Base-by-base conservation (phyloP, 2,888 invertebrate species). In the Dynastes hyllus region DNA sequence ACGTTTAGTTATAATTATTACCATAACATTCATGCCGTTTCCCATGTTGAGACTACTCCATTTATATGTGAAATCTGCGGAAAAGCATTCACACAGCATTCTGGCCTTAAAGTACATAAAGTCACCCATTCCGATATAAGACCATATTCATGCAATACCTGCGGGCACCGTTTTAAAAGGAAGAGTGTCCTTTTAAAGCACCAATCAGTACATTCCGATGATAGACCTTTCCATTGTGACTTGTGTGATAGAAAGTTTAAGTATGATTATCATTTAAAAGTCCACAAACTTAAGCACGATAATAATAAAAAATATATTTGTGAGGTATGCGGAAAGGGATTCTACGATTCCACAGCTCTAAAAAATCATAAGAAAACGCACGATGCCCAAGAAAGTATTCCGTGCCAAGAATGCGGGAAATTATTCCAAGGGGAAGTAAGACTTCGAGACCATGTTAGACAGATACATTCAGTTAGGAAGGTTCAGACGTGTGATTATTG, bases 401-500 rank as follows among this genome's bases (percentile, higher is more conserved):
- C 53, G 5, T 53, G 53, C 3, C 53, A n/a, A 13, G 13, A 9
- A 32, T 70, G 69, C 51, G 51, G 51, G 9, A 70, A 70, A 51
- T 9, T 51, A 6, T 70, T 70, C 27, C 51, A 22, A 11, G 45
- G 11, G 1, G 27, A 70, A 2, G 3, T 50, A 13, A 50, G 27
- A 51, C 22, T 70, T 22, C 16, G 22, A 11, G 29, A 29, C 4
- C 69, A 70, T 50, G 50, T 51, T 11, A 27, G 53, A n/a, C 16
- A 27, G 22, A 9, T 29, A 11, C 69, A 70, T 51, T 50, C 50
- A 11, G 51, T 13, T 1, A 11, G n/a, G 37, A 55, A 37, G 16
- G 37, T 55, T 5, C 32, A 71, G 2, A 8, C 29, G 3, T 71
- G 71, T 32, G 37, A 22, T 71, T 16, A 55, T 37, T 71, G 71